Conservation (phyloP, 1,140 invertebrate genomes). For the Heliconius eleuchia region DNA sequence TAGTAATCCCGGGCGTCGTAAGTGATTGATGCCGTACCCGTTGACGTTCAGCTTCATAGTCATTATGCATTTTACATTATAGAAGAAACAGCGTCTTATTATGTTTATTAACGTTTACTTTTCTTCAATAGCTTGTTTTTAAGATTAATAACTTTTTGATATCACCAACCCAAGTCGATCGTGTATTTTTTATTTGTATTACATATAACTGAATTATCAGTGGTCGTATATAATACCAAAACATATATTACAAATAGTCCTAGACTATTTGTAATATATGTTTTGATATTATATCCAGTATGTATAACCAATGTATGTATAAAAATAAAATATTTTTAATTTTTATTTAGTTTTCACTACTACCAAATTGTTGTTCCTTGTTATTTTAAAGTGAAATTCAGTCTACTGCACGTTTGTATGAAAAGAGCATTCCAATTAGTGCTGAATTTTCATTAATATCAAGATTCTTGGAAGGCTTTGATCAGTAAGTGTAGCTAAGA, state of each 20-base stretch:
- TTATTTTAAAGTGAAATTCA: constrained; percentile 28
- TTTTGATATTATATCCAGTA: no score
- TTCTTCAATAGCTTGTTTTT: not conserved
- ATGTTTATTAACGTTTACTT: not conserved
- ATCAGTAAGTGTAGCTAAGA: constrained; percentile 32
- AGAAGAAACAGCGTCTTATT: not conserved
- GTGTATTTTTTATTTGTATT: not conserved
- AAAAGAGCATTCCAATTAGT: constrained; percentile 74
- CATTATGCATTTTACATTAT: constrained; percentile 42
- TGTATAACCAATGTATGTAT: no score
- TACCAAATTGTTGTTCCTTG: constrained; percentile 7
- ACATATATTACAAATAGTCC: no score
- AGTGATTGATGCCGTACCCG: constrained; percentile 69
- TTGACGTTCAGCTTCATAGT: constrained; percentile 59
- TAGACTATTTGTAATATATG: no score
- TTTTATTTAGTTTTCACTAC: not conserved
- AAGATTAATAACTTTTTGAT: no score
- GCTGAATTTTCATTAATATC: constrained; percentile 66
- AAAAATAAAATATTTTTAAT: not conserved
- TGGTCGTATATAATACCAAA: not conserved
- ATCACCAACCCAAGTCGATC: not conserved
- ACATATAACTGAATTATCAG: not conserved
- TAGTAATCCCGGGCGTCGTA: constrained; percentile 63
- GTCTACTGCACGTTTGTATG: constrained; percentile 34
- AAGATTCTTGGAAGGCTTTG: constrained; percentile 62